Evolutionary conservation across 2,113 vertebrate species (phyloP).

Genomic region (Herpetotheres cachinnans): DNA sequence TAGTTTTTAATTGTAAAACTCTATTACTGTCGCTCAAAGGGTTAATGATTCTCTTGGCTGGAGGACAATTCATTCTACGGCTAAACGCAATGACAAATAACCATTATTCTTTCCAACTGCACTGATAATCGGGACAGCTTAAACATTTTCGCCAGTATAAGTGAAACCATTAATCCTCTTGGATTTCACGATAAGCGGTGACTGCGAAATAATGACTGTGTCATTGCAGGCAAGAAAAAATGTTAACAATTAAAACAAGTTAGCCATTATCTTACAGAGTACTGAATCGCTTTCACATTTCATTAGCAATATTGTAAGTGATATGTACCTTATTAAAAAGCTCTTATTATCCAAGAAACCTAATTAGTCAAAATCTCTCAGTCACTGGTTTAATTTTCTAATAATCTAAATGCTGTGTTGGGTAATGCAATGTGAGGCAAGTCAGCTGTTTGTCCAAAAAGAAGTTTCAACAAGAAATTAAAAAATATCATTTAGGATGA

Average conservation of each 20-base stretch:
- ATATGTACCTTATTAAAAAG: conserved; percentile 88
- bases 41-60: conserved; percentile 86
- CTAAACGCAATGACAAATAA: conserved; percentile 99
- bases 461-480: not conserved
- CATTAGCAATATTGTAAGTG: conserved; percentile 88
- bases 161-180: conserved; percentile 99
- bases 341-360: conserved; percentile 84
- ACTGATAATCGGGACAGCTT: conserved; percentile 99
- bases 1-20: conserved; percentile 57
- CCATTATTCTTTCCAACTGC: conserved; percentile 97
- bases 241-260: conserved; percentile 99
- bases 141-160: conserved; percentile 97
- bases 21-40: conserved; percentile 76
- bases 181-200: conserved; percentile 96
- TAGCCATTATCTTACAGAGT: conserved; percentile 86
- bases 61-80: conserved; percentile 89
- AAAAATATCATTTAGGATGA: not conserved
- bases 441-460: conserved; percentile 56
- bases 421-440: conserved; percentile 50
- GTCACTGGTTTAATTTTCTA: conserved; percentile 75
- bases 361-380: conserved; percentile 85
- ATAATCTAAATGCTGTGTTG: conserved; percentile 61
- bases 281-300: conserved; percentile 86
- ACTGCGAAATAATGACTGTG: conserved; percentile 98
- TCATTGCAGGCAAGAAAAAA: conserved; percentile 90